These are phyloP conservation scores for Caenorhabditis doughertyi DNA, from an alignment of 2,888 invertebrate species.

Conservation along the genomic window DNA sequence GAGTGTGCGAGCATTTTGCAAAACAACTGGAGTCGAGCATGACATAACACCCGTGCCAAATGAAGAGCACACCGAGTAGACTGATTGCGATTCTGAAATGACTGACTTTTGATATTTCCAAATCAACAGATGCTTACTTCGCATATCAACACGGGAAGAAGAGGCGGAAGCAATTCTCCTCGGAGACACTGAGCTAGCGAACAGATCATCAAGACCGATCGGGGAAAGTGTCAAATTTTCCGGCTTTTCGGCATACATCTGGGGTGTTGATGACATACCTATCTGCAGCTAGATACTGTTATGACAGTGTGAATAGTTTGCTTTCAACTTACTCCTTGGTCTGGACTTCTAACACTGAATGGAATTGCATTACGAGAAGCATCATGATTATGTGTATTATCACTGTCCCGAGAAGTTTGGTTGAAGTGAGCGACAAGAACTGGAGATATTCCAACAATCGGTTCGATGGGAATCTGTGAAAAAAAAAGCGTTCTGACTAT, in stretches of 20 bases:
- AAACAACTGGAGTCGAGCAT: slow-evolving; percentile 53
- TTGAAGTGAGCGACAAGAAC: slow-evolving; percentile 50
- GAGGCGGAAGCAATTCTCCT: slow-evolving; percentile 11
- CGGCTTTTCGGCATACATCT: slow-evolving; percentile 46
- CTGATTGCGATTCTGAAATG: slow-evolving; percentile 58
- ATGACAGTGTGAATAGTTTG: neutral
- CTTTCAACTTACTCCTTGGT: slow-evolving; percentile 8
- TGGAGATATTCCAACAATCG: slow-evolving; percentile 49
- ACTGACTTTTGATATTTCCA: no score
- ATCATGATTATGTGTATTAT: slow-evolving; percentile 58
- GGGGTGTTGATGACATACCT: slow-evolving; percentile 30
- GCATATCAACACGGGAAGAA: slow-evolving; percentile 8
- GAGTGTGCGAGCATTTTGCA: neutral
- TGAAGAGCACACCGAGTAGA: slow-evolving; percentile 60
- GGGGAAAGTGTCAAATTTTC: slow-evolving; percentile 32
- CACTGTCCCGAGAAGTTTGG: slow-evolving; percentile 51
- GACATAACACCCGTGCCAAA: slow-evolving; percentile 54
- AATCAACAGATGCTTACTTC: slow-evolving; percentile 11
- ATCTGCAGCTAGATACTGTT: neutral
- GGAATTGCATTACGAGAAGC: slow-evolving; percentile 46
- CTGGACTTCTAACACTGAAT: slow-evolving; percentile 39
- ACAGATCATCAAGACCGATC: slow-evolving; percentile 51
- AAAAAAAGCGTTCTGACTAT: no score
- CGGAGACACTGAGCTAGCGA: slow-evolving; percentile 23
- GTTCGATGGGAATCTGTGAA: slow-evolving; percentile 55